Evolutionary conservation across 2,113 vertebrate genomes (phyloP), one percentile per base, ranked within the genome.

Genomic region (Nothoprocta pentlandii): DNA sequence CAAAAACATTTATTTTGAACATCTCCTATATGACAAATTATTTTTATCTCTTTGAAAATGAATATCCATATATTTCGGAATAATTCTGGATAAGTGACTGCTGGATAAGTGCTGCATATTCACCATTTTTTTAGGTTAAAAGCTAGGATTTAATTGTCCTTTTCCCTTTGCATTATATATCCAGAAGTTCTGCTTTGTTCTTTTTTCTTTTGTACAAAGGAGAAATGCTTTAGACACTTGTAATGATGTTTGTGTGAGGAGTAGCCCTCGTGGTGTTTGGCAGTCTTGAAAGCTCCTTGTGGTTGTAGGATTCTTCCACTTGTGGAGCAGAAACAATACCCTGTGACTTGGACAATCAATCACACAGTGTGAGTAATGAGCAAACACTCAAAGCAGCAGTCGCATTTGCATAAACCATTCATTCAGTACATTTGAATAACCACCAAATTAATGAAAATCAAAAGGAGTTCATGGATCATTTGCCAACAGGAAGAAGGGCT

Each of bases 321-420:
- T 36, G 41, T 41, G 44, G 62, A 81, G 49, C 62, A 93, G 76
- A 94, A 95, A 94, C 87, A 94, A 90, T 88, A 76, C 30, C 25
- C 80, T 67, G 39, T 54, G 82, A 88, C 82, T 92, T 75, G 47
- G 66, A 63, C 62, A 71, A 95, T 96, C 80, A 88, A 90, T 94
- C 94, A 95, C 73, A 22, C 87, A 86, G 73, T 76, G 32, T 86
- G 93, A 95, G 92, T 88, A 95, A 95, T 71, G 83, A 95, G 82
- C 70, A 93, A 68, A 88, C 56, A 88, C 77, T 93, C 61, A 83
- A 78, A 97, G 80, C 76, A 92, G 84, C 64, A 88, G 87, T 83
- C 76, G 41, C 78, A 94, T 96, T 95, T 95, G 73, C 95, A 95
- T 97, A 97, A 95, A 59, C 64, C 90, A 90, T 94, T 95, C 92